Percentiles rank a stretch among this genome's conserved stretches.
phyloP scores from a whole-genome alignment of 2,113 vertebrate genomes.

The Actenoides hombroni region DNA sequence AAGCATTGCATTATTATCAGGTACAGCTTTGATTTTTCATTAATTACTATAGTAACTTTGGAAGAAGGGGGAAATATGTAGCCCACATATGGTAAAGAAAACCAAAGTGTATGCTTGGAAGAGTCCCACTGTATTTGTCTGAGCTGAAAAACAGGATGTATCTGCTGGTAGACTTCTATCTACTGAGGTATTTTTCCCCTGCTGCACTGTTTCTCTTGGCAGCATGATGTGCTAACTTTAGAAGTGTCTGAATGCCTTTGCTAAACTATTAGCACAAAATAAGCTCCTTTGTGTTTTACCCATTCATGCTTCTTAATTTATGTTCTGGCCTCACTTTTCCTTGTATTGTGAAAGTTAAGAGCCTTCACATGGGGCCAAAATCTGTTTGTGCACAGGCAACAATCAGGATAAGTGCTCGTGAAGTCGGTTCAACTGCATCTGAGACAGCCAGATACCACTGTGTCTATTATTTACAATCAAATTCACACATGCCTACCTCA shows the following conservation, averaged over 20 bases:
- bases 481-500: not conserved
- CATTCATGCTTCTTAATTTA: conserved; percentile 59
- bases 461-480: not conserved
- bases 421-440: not conserved
- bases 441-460: not conserved
- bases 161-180: conserved; percentile 59
- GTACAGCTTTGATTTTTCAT: not conserved
- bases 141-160: conserved; percentile 59
- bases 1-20: not conserved
- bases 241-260: conserved; percentile 59
- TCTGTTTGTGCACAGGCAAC: not conserved
- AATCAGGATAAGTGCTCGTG: not conserved
- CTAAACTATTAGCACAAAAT: conserved; percentile 58
- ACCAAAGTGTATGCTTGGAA: conserved; percentile 3
- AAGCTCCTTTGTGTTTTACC: conserved; percentile 47
- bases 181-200: conserved; percentile 50
- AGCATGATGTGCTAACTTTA: conserved; percentile 61
- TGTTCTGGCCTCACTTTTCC: conserved; percentile 59
- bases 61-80: not conserved
- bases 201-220: conserved; percentile 68
- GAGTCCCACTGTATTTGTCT: conserved; percentile 16
- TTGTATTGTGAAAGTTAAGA: conserved; percentile 54
- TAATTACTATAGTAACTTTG: conserved; percentile 14
- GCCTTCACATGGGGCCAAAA: not conserved
- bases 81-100: conserved; percentile 44